phyloP scores from a whole-genome alignment of 2,888 invertebrate genomes.

The Holacanthella duospinosa region DNA sequence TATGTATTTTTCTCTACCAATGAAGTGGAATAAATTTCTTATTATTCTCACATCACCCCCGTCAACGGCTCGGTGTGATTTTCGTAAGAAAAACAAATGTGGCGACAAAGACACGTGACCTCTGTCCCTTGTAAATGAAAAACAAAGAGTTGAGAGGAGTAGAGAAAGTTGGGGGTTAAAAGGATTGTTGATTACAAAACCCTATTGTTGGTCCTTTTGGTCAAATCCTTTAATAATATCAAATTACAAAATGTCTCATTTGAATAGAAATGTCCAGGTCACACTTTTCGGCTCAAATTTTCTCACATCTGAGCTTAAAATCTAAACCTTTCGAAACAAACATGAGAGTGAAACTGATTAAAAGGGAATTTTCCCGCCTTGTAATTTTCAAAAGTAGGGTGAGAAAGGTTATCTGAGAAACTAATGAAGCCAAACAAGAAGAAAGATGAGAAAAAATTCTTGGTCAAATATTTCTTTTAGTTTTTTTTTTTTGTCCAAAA shows the following conservation, averaged over 20 bases:
- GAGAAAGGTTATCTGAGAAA: not conserved
- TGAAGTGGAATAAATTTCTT: not conserved
- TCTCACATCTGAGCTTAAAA: slow-evolving; percentile 1
- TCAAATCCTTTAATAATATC: not conserved
- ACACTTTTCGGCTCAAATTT: slow-evolving; percentile 4
- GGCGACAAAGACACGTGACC: slow-evolving; percentile 10
- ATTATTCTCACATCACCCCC: not conserved
- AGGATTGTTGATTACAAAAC: not conserved
- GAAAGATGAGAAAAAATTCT: not conserved
- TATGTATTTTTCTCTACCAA: not conserved
- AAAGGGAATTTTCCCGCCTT: not conserved
- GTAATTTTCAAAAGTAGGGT: not conserved
- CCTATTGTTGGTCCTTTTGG: no score
- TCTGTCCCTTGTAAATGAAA: slow-evolving; percentile 5
- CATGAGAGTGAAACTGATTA: not conserved
- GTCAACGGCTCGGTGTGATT: not conserved
- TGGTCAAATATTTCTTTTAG: no score
- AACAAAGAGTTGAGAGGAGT: not conserved
- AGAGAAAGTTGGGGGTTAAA: not conserved
- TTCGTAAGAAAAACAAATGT: slow-evolving; percentile 8
- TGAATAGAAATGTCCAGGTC: not conserved
- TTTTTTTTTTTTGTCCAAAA: no score
- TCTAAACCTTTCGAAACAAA: no score
- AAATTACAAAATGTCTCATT: not conserved
- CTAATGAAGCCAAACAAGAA: not conserved